Base-by-base conservation (phyloP, 2,888 invertebrate species). In the Resseliella maxima region DNA sequence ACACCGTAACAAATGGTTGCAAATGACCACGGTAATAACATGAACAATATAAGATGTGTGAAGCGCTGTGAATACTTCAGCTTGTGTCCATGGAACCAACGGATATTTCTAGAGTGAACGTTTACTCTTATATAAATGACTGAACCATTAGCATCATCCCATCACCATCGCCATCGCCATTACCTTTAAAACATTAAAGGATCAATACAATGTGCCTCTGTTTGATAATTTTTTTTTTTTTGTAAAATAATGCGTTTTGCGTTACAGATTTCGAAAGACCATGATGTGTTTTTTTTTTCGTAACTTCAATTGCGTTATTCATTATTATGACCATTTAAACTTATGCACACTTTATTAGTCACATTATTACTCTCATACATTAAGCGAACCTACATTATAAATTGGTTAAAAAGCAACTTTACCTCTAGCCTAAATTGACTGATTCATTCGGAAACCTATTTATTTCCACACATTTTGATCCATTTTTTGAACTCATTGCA, bases 11-110 rank as follows among this genome's bases (percentile, higher is more conserved):
- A 35, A 72, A 72, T 72, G 31, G 35, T 35, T 31, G 6, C 72
- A 72, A 72, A 72, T 72, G 72, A 72, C 72, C 72, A 72, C 72
- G 72, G 31, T 72, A 72, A 72, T 72, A 72, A 72, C 18, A 35
- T 72, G 27, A 24, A 27, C 31, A 27, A n/a, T 35, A 31, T 15
- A 12, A 18, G 15, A 72, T 31, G 72, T 72, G 72, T 35, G 35
- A 72, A 31, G 31, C 35, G 15, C 59, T 15, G 24, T 59, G 59
- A 59, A 59, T 59, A 59, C 24, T n/a, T n/a, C n/a, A n/a, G n/a
- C n/a, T 1, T n/a, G 59, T 24, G 59, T 24, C 0, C 59, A n/a
- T n/a, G n/a, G n/a, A n/a, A n/a, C 12, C 24, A 59, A n/a, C 15
- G 24, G 1, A n/a, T 50, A 21, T 18, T 8, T 2, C 50, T 18